A percentile compares a stretch with the other conserved stretches of the same genome.
Evolutionary conservation across 2,888 invertebrate genomes (phyloP).

Genomic region (Prenolepis imparis): DNA sequence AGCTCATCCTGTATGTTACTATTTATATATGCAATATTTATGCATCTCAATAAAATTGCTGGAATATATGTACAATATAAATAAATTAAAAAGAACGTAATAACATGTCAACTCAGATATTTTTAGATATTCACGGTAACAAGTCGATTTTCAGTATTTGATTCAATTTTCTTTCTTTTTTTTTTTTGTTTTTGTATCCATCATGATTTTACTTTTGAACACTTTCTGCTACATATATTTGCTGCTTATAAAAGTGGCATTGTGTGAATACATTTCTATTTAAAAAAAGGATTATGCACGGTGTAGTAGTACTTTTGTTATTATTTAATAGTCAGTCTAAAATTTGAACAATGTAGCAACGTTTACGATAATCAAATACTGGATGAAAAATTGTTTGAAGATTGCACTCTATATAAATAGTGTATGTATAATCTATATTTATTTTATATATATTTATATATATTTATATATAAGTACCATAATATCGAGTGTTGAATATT

Average conservation of each 20-base stretch:
- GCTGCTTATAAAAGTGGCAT: slow-evolving; percentile 63
- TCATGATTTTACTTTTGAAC: slow-evolving; percentile 30
- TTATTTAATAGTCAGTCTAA: slow-evolving; percentile 74
- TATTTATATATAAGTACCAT: slow-evolving; percentile 71
- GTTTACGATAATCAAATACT: slow-evolving; percentile 74
- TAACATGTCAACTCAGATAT: slow-evolving; percentile 36
- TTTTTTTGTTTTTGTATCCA: slow-evolving; percentile 18
- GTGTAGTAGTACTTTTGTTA: slow-evolving; percentile 62
- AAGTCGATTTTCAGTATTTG: slow-evolving; percentile 33
- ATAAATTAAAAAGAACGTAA: slow-evolving; percentile 41
- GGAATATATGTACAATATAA: slow-evolving; percentile 57
- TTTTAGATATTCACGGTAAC: slow-evolving; percentile 23
- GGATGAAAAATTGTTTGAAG: slow-evolving; percentile 78
- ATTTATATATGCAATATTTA: slow-evolving; percentile 49
- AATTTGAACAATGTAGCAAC: slow-evolving; percentile 73
- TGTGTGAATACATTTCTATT: slow-evolving; percentile 56
- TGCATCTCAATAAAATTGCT: slow-evolving; percentile 33
- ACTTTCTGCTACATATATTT: slow-evolving; percentile 29
- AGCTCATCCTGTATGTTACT: slow-evolving; percentile 27
- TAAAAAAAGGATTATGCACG: slow-evolving; percentile 68
- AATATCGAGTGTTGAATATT: slow-evolving; percentile 75
- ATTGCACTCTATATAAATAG: slow-evolving; percentile 82
- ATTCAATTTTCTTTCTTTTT: not conserved
- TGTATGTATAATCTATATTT: slow-evolving; percentile 74
- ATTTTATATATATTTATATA: slow-evolving; percentile 67